A percentile compares a stretch with the other conserved stretches of the same genome.
Evolutionary conservation across 2,888 invertebrate species (phyloP).

Genomic region (Linyphia triangularis): DNA sequence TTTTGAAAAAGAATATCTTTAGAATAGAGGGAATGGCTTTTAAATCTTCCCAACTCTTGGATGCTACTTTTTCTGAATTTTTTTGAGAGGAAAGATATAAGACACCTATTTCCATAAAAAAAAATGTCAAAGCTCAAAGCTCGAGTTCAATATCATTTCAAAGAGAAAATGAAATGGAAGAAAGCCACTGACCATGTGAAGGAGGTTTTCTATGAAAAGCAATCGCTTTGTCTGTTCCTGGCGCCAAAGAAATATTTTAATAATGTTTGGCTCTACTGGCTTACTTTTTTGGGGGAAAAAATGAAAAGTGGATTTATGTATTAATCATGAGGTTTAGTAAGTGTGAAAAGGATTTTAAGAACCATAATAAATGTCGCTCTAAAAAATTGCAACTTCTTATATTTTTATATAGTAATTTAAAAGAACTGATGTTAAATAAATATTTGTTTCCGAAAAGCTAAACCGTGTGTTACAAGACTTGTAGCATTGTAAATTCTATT

Average conservation of each 20-base stretch:
- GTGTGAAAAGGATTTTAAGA: neutral
- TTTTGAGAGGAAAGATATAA: slow-evolving; percentile 26
- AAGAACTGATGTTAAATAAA: neutral
- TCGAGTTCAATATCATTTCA: slow-evolving; percentile 52
- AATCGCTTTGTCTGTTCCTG: neutral
- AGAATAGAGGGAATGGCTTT: slow-evolving; percentile 42
- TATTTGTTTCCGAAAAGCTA: too few relatives aligned
- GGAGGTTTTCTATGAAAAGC: neutral
- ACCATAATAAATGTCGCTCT: neutral
- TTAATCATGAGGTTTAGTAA: neutral
- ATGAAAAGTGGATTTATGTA: neutral
- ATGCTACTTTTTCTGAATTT: slow-evolving; percentile 36
- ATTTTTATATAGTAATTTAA: too few relatives aligned
- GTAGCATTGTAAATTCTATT: too few relatives aligned
- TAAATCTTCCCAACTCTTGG: slow-evolving; percentile 46
- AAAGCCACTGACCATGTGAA: slow-evolving; percentile 16
- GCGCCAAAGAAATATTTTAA: neutral
- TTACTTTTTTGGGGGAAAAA: neutral
- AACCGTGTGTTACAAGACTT: too few relatives aligned
- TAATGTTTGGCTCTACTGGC: neutral
- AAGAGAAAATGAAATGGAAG: slow-evolving; percentile 43
- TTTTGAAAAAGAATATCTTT: slow-evolving; percentile 42
- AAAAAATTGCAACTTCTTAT: too few relatives aligned
- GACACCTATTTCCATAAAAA: slow-evolving; percentile 55
- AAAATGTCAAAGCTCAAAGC: slow-evolving; percentile 45